These are phyloP conservation scores for Periparus ater DNA, from an alignment of 2,797 vertebrate species.

Conservation along the genomic window DNA sequence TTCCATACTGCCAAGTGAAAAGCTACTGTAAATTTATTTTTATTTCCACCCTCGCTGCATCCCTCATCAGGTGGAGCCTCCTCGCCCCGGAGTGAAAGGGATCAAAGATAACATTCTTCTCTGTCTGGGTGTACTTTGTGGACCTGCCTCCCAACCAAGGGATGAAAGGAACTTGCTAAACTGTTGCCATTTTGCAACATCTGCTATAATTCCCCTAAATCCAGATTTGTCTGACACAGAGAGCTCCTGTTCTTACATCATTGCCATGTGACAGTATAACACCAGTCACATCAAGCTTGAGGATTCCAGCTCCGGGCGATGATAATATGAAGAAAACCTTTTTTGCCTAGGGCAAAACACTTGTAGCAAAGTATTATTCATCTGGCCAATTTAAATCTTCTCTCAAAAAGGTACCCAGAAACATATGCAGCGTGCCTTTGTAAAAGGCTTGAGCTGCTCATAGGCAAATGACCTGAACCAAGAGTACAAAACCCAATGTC, in stretches of 20 bases:
- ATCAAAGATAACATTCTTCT: slow-evolving; percentile 86
- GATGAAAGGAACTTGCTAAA: slow-evolving; percentile 85
- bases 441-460: slow-evolving; percentile 77
- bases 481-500: slow-evolving; percentile 83
- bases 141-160: slow-evolving; percentile 78
- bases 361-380: slow-evolving; percentile 84
- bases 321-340: slow-evolving; percentile 78
- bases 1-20: slow-evolving; percentile 63
- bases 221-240: slow-evolving; percentile 85
- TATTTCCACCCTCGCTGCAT: slow-evolving; percentile 42
- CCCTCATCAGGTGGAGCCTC: slow-evolving; percentile 65
- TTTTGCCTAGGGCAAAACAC: slow-evolving; percentile 83
- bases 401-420: slow-evolving; percentile 81
- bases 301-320: slow-evolving; percentile 79
- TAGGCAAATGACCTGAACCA: slow-evolving; percentile 85
- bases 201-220: slow-evolving; percentile 87
- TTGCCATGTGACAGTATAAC: slow-evolving; percentile 81
- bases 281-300: slow-evolving; percentile 78
- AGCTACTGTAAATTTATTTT: slow-evolving; percentile 73
- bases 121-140: slow-evolving; percentile 80
- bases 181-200: slow-evolving; percentile 87
- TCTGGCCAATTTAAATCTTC: slow-evolving; percentile 84
- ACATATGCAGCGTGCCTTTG: slow-evolving; percentile 83
- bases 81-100: slow-evolving; percentile 72
- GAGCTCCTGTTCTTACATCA: slow-evolving; percentile 82